Evolutionary conservation across 2,113 vertebrate species (phyloP), one percentile per base, ranked within the genome.

Genomic region (Myrmophylax atrothorax): DNA sequence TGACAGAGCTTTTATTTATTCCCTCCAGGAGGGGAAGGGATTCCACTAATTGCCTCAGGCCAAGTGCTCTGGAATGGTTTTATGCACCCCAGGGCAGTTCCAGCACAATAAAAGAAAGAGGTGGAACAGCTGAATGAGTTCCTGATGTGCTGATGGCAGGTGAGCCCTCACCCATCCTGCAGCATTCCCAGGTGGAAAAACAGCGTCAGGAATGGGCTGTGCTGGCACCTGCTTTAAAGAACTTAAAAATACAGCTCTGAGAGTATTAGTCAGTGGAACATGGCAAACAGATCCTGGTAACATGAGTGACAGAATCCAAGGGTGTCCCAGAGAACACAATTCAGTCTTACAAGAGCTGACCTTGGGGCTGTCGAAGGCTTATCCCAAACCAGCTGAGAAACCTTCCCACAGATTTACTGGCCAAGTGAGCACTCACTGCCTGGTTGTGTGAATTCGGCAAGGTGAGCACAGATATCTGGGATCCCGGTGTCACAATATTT

Each of bases 1-100:
- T 89, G 69, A 96, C 84, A 89, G 90, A 74, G 82, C 49, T 93
- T 91, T 96, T 93, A 94, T 90, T 97, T 94, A 95, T 93, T 93
- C 56, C 95, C 89, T 97, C 82, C 62, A 68, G 91, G 55, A 86
- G 42, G 53, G 69, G 50, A 94, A 96, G 74, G 79, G 96, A 80
- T 97, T 60, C 37, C 76, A 72, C 85, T 97, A 91, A 97, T 89
- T 96, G 90, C 87, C 77, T 89, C 40, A 76, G 44, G 60, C 46
- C 47, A 87, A 78, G 58, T 76, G 78, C 76, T 91, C 1, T 3
- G 82, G 89, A 83, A 89, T 84, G 83, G 63, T 95, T 96, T 68
- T 58, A 77, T 67, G 58, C 42, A 3, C 77, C 89, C 84, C 68
- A 70, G 67, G 64, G 75, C 92, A 81, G 86, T 80, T 89, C 67